Conservation (phyloP, 2,888 invertebrate species). For the Scaeva pyrastri region DNA sequence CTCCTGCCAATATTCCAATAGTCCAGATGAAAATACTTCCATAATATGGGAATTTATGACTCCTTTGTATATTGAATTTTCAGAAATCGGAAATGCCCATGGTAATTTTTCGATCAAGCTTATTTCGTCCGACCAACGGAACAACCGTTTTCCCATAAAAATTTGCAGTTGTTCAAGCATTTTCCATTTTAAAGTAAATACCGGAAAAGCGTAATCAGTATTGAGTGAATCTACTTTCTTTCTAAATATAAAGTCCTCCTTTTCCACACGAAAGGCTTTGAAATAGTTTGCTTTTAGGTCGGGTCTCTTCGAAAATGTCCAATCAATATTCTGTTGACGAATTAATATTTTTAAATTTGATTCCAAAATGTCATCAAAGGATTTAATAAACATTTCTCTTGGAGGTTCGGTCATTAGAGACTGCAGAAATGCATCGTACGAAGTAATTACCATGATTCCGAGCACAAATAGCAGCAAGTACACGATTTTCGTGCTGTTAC, state of each 20-base stretch:
- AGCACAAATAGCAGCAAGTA: background rate
- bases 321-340: background rate
- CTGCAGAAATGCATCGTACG: slow-evolving; percentile 18
- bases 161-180: no score
- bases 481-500: background rate
- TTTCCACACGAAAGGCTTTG: background rate
- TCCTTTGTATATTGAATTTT: background rate
- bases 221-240: background rate
- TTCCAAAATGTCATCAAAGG: background rate
- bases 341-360: background rate
- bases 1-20: no score
- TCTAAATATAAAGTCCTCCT: background rate
- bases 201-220: background rate
- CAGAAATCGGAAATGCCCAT: no score
- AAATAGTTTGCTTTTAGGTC: background rate
- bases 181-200: background rate
- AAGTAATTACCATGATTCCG: slow-evolving; percentile 7
- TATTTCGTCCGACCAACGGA: no score
- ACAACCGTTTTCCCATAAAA: no score
- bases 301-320: background rate
- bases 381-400: background rate
- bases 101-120: no score
- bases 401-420: background rate
- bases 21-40: no score
- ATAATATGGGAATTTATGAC: no score